Conservation (phyloP, 1,140 invertebrate genomes). For the Tribolium castaneum region DNA sequence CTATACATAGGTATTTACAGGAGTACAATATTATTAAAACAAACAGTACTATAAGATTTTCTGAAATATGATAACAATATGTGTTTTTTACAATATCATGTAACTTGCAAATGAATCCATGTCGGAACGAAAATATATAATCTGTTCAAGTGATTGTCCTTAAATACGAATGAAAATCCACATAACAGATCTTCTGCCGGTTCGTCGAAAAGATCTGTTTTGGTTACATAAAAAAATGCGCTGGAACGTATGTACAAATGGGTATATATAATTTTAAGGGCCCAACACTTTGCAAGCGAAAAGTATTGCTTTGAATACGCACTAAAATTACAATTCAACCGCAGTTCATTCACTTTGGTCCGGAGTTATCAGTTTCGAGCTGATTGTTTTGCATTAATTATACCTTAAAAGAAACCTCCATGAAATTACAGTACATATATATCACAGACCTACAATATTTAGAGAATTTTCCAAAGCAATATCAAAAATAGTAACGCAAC, state of each 20-base stretch:
- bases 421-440: conserved; percentile 62
- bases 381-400: conserved; percentile 47
- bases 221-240: conserved; percentile 18
- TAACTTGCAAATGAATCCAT: conserved; percentile 22
- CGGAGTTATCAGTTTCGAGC: conserved; percentile 54
- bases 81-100: conserved; percentile 6
- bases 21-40: conserved; percentile 49
- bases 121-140: conserved; percentile 38
- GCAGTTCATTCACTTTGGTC: conserved; percentile 58
- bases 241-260: conserved; percentile 43
- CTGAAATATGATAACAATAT: conserved; percentile 50
- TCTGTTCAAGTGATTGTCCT: conserved; percentile 50
- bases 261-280: conserved; percentile 54
- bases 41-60: conserved; percentile 50
- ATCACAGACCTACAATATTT: conserved; percentile 65
- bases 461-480: conserved; percentile 42
- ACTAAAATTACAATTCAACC: conserved; percentile 53
- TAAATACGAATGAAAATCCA: conserved; percentile 39
- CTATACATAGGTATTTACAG: conserved; percentile 65
- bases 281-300: conserved; percentile 59
- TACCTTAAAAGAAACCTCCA: conserved; percentile 51
- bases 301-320: conserved; percentile 62
- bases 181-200: not conserved
- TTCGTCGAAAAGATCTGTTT: conserved; percentile 4
- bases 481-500: not conserved